Conservation (phyloP, 2,888 invertebrate species). For the Resseliella maxima region DNA sequence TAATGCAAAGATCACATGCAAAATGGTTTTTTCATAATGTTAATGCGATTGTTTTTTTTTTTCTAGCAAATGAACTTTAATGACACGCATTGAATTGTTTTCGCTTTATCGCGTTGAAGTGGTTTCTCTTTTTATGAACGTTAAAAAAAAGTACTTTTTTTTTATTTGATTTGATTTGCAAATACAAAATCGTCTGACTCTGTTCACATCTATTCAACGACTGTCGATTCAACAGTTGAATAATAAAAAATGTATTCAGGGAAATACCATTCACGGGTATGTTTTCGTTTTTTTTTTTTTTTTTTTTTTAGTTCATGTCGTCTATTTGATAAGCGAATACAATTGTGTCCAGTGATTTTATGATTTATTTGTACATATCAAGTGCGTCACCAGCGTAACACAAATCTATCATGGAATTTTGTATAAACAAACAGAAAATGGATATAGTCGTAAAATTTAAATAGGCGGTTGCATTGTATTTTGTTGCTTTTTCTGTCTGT, state of each 20-base stretch:
- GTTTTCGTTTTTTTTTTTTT: too few species aligned
- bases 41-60: background rate
- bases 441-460: background rate
- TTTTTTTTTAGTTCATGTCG: too few species aligned
- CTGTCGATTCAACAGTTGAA: background rate
- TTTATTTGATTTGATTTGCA: background rate
- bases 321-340: background rate
- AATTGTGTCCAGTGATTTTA: background rate
- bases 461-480: background rate
- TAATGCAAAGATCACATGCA: background rate
- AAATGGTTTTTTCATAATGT: background rate
- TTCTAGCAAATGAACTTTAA: background rate
- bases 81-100: background rate
- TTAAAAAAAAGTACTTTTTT: background rate
- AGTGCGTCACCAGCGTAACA: background rate
- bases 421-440: background rate
- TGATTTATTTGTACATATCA: background rate
- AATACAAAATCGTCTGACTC: background rate
- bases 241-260: background rate
- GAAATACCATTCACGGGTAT: background rate
- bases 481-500: background rate
- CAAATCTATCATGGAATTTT: too few species aligned
- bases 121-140: too few species aligned
- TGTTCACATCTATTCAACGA: background rate
- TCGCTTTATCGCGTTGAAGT: background rate